These are phyloP conservation scores for Trididemnum miniatum DNA, from an alignment of 23 tunicate species.

Conservation along the genomic window DNA sequence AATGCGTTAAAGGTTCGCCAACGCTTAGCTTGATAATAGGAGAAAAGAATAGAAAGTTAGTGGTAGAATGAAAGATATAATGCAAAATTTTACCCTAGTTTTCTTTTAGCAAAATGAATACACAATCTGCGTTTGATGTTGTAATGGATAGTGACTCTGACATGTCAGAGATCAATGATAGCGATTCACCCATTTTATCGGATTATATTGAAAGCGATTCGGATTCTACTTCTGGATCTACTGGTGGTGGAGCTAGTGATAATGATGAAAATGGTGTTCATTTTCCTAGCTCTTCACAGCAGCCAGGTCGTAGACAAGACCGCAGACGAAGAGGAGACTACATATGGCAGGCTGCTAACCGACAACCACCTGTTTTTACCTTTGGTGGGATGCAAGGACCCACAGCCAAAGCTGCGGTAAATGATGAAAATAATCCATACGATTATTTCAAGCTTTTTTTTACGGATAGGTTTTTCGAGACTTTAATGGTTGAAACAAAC, in stretches of 20 bases:
- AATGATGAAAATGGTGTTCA: background rate
- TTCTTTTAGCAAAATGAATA: no score
- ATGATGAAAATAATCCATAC: slow-evolving; percentile 5
- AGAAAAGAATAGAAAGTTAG: no score
- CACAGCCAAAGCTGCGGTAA: slow-evolving; percentile 5
- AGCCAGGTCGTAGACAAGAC: no score
- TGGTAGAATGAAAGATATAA: no score
- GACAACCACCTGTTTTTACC: background rate
- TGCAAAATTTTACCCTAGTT: no score
- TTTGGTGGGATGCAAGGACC: slow-evolving; percentile 7
- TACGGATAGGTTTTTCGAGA: background rate
- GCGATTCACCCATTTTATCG: background rate
- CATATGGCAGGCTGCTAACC: background rate
- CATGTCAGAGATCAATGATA: background rate
- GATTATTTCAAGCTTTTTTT: slow-evolving; percentile 18
- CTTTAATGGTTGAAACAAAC: background rate
- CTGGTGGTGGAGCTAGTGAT: no score
- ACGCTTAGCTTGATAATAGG: no score
- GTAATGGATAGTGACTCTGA: background rate
- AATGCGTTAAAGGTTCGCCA: no score
- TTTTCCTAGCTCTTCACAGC: background rate
- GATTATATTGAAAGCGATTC: background rate
- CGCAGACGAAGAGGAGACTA: background rate
- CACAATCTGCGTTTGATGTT: no score
- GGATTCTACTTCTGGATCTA: no score